Base-by-base conservation (phyloP, 2,113 vertebrate species). In the Sakesphorus luctuosus region DNA sequence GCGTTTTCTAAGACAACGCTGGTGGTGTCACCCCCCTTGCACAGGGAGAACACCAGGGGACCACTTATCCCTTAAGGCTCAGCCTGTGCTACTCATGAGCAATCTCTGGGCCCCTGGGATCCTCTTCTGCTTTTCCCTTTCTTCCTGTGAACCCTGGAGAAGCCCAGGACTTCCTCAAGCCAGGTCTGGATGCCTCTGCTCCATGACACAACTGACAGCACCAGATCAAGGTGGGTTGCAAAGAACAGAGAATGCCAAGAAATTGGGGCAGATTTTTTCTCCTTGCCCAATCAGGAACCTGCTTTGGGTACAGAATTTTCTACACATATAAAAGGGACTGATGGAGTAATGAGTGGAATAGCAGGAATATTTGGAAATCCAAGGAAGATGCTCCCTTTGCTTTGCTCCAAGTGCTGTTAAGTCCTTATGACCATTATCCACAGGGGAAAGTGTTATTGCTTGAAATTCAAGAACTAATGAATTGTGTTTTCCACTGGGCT, bases 241-340 rank as follows among this genome's bases (percentile, higher is more conserved):
- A 50, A 69, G 66, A 65, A 5, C 55, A 89, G 78, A 87, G 35
- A 44, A 56, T 76, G 35, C 5, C 58, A 62, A n/a, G 2, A 13
- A 68, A 13, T 1, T 21, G 31, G 29, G 82, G 56, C 7, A 49
- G 26, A 35, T 81, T 67, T 84, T 58, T 18, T 84, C 35, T 87
- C 26, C 43, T 67, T 29, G 35, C 20, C 16, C 2, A 0, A 21
- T 28, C 28, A 65, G 4, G 3, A 53, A 40, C 6, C 1, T 7
- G 15, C 9, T 82, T n/a, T 67, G 14, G 35, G 11, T 25, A 46
- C 40, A 40, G 17, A 13, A 6, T 44, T 43, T 80, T 83, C 79
- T 21, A 1, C 9, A 4, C 4, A 8, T 50, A 14, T 33, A 47
- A 47, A 85, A 72, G 58, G 40, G 5, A 11, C 25, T 12, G 6